These are phyloP conservation scores for Enteromius paludinosus DNA, from an alignment of 2,797 vertebrate genomes.

Conservation along the genomic window DNA sequence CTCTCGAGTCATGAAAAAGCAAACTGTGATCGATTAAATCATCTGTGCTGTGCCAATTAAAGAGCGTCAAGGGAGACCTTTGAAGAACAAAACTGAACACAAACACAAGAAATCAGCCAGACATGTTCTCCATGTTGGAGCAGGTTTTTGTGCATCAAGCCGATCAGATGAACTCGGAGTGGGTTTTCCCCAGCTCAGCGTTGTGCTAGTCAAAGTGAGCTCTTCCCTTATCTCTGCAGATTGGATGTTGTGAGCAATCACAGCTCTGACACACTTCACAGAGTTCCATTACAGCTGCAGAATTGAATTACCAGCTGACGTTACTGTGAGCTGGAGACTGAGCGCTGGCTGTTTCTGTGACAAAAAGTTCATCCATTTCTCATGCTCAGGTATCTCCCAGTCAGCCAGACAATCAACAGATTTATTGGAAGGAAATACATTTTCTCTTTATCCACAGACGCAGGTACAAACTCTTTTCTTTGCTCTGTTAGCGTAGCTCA, in stretches of 20 bases:
- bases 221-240: slow-evolving; percentile 65
- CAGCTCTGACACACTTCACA: slow-evolving; percentile 71
- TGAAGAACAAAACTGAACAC: neutral
- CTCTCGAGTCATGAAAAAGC: neutral
- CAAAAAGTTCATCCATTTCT: slow-evolving; percentile 48
- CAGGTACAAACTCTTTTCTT: neutral
- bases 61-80: slow-evolving; percentile 1
- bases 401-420: slow-evolving; percentile 3
- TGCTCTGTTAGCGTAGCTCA: neutral
- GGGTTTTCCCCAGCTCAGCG: slow-evolving; percentile 27
- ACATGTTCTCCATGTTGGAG: neutral
- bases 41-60: neutral
- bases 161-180: neutral
- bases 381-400: slow-evolving; percentile 36
- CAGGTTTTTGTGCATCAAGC: slow-evolving; percentile 6
- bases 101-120: slow-evolving; percentile 1
- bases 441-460: neutral
- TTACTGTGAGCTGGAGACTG: slow-evolving; percentile 39
- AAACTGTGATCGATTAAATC: neutral
- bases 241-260: slow-evolving; percentile 73
- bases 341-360: slow-evolving; percentile 14
- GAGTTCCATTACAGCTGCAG: slow-evolving; percentile 72
- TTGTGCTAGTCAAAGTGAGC: slow-evolving; percentile 52
- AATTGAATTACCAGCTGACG: slow-evolving; percentile 73
- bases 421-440: neutral